Evolutionary conservation across 2,797 vertebrate genomes (phyloP).

Genomic region (Gadopsis marmoratus): DNA sequence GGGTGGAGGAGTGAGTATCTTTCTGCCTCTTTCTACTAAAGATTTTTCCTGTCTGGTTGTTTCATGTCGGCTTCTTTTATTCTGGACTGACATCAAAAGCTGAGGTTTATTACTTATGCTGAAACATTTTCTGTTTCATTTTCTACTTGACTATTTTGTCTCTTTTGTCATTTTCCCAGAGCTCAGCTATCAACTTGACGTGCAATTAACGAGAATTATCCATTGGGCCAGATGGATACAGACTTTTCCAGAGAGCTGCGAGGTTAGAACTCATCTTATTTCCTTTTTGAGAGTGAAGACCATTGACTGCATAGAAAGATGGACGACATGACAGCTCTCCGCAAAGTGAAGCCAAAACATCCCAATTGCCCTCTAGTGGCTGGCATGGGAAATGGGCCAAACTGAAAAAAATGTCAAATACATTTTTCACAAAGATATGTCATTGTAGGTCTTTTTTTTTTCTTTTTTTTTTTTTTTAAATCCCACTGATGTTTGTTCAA

Average conservation of each 20-base stretch:
- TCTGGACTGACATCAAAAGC: background rate
- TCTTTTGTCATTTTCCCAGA: background rate
- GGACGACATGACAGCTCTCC: too few species aligned
- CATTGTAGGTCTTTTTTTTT: too few species aligned
- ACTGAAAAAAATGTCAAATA: too few species aligned
- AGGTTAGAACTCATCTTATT: background rate
- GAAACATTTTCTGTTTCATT: background rate
- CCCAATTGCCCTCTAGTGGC: too few species aligned
- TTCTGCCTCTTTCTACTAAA: background rate
- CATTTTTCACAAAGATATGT: too few species aligned
- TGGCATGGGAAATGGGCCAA: too few species aligned
- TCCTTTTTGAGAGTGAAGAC: background rate
- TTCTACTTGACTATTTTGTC: background rate
- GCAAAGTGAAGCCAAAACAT: too few species aligned
- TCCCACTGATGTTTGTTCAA: too few species aligned
- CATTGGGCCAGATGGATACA: background rate
- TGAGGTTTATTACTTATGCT: background rate
- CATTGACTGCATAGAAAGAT: too few species aligned
- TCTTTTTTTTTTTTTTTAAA: too few species aligned
- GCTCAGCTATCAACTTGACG: background rate
- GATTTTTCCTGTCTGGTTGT: background rate
- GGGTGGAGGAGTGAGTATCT: slow-evolving; percentile 1
- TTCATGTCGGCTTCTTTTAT: background rate
- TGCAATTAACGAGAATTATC: background rate
- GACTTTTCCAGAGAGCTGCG: background rate